Evolutionary conservation across 1,140 invertebrate species (phyloP).

Genomic region (Lasaia peninsularis): DNA sequence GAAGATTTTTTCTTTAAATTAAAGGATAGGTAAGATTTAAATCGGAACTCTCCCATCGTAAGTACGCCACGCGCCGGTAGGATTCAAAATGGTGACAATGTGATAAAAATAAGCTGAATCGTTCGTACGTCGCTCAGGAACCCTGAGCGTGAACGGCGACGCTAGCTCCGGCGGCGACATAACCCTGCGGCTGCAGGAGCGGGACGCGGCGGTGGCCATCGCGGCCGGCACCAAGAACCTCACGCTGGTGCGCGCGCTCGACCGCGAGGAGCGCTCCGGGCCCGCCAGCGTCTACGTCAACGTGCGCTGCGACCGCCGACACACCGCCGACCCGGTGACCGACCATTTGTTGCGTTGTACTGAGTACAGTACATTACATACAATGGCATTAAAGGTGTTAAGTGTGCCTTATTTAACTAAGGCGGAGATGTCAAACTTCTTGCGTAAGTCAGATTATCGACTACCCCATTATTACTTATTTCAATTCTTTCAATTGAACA

Average conservation of each 20-base stretch:
- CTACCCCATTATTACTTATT: too few relatives aligned
- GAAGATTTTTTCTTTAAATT: too few relatives aligned
- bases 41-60: too few relatives aligned
- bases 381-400: not conserved
- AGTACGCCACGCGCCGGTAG: too few relatives aligned
- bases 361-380: too few relatives aligned
- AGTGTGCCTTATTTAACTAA: too few relatives aligned
- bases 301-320: conserved; percentile 88
- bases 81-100: too few relatives aligned
- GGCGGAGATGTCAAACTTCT: too few relatives aligned
- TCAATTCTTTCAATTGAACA: too few relatives aligned
- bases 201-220: conserved; percentile 87
- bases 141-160: conserved; percentile 88
- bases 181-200: conserved; percentile 86
- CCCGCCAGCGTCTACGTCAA: conserved; percentile 91
- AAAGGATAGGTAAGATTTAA: too few relatives aligned
- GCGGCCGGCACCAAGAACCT: conserved; percentile 88
- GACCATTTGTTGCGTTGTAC: not conserved
- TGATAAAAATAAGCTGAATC: too few relatives aligned
- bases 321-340: conserved; percentile 86
- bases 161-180: conserved; percentile 86
- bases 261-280: conserved; percentile 90
- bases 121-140: conserved; percentile 59
- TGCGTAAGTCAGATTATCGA: too few relatives aligned
- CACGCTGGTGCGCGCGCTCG: conserved; percentile 85